Percentiles rank a stretch among this genome's conserved stretches.
Conservation (phyloP, 2,888 invertebrate species). For the Tetramorium bicarinatum region DNA sequence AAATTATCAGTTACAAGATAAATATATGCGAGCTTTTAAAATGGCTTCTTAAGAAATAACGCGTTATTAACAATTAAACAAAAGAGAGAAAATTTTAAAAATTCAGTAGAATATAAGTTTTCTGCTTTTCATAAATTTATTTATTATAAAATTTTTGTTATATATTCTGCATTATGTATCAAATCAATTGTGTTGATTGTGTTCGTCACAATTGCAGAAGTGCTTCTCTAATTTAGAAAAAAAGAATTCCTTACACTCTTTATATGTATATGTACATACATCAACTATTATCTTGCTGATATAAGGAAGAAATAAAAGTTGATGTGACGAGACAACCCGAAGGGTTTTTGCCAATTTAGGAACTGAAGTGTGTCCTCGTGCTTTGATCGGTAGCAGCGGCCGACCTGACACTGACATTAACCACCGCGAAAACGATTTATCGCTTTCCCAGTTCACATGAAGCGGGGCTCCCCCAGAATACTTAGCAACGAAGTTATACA, state of each 20-base stretch:
- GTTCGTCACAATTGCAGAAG: background rate
- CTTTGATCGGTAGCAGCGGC: constrained; percentile 62
- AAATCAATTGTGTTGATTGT: background rate
- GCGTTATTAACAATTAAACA: background rate
- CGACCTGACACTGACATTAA: constrained; percentile 84
- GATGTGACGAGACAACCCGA: constrained; percentile 4
- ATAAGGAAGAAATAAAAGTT: background rate
- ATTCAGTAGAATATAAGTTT: background rate
- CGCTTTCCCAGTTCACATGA: constrained; percentile 78
- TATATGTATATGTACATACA: background rate
- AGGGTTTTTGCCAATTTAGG: constrained; percentile 53
- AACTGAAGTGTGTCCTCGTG: constrained; percentile 54
- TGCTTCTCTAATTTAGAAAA: background rate
- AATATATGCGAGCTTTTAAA: background rate
- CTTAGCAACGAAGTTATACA: constrained; percentile 2
- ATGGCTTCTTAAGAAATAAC: background rate
- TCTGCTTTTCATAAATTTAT: background rate
- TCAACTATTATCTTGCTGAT: background rate
- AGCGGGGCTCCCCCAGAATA: constrained; percentile 20
- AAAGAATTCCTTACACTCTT: background rate
- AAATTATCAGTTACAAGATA: background rate
- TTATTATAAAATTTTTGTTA: background rate
- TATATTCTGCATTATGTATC: background rate
- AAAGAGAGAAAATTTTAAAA: background rate
- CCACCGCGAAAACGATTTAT: constrained; percentile 83